Evolutionary conservation across 2,113 vertebrate genomes (phyloP), one percentile per base, ranked within the genome.

Genomic region (Myotis brandtii): DNA sequence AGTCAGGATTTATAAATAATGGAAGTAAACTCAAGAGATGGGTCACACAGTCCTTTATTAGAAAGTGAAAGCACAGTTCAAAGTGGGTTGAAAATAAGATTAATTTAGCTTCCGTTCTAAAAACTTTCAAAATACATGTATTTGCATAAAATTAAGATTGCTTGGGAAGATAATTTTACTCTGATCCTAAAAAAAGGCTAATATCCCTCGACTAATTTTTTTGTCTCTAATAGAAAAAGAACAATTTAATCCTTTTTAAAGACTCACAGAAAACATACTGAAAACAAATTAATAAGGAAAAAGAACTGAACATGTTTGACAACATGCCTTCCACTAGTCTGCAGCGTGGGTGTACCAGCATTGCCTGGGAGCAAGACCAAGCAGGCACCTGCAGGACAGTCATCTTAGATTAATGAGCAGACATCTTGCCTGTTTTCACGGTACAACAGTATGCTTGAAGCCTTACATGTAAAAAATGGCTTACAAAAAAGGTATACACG

Each of bases 11-110:
- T 87, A 93, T 64, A 94, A 81, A 92, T 43, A 92, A 86, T 32
- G 30, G 46, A 94, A 96, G 37, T 85, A 73, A 88, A 91, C 93
- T 50, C n/a, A 89, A 95, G 48, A 75, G 1, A 64, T 30, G 13
- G 46, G 76, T 73, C 43, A 85, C 43, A 85, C 48, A 86, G 50
- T 70, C 52, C 67, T 85, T 16, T 50, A 67, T 80, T 62, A 92
- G 70, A 86, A 96, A 96, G 67, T 87, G 52, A 91, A 81, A 96
- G 69, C n/a, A 91, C 7, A 93, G 52, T 85, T 93, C 30, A 69
- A 59, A 85, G 32, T 59, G 56, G 3, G 73, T 23, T 86, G n/a
- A 95, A 96, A 80, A 84, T 32, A 93, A 93, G 10, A 72, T 64
- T 21, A 67, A 4, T 54, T 85, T 93, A 30, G 30, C 21, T 13